Percentiles rank a stretch among this genome's conserved stretches.
These are phyloP conservation scores for Mythimna albipuncta DNA, from an alignment of 2,888 invertebrate species.

Conservation along the genomic window DNA sequence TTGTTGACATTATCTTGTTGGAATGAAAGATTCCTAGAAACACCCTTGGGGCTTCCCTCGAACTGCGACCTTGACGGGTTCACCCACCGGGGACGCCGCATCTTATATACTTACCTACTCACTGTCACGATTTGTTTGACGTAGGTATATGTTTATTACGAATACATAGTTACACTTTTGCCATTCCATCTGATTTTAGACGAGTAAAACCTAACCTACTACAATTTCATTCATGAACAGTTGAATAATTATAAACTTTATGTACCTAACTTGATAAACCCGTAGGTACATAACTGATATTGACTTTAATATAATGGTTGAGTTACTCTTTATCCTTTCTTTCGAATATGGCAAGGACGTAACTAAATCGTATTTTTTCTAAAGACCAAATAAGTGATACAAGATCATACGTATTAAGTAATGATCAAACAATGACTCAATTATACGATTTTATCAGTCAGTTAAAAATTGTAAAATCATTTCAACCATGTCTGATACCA, in stretches of 20 bases:
- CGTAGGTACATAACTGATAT: conserved; percentile 19
- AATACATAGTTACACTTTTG: conserved; percentile 55
- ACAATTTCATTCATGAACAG: conserved; percentile 66
- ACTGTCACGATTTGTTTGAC: conserved; percentile 73
- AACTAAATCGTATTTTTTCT: background rate
- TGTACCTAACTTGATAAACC: conserved; percentile 39
- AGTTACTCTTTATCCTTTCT: background rate
- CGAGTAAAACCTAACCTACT: conserved; percentile 51
- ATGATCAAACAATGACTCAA: background rate
- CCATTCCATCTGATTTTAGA: conserved; percentile 60
- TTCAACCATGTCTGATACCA: conserved; percentile 7
- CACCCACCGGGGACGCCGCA: conserved; percentile 78
- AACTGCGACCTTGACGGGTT: conserved; percentile 81
- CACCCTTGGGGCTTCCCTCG: conserved; percentile 79
- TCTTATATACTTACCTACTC: conserved; percentile 77
- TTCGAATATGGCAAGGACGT: background rate
- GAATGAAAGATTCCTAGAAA: conserved; percentile 76
- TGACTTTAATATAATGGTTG: background rate
- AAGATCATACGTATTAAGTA: background rate
- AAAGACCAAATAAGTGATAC: background rate
- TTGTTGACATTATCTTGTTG: conserved; percentile 57
- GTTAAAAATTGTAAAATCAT: conserved; percentile 4
- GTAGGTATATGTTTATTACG: conserved; percentile 61
- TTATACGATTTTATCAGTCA: background rate
- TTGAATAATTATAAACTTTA: conserved; percentile 61